Conservation (phyloP, 1,140 invertebrate species). For the Brachionus paranguensis region DNA sequence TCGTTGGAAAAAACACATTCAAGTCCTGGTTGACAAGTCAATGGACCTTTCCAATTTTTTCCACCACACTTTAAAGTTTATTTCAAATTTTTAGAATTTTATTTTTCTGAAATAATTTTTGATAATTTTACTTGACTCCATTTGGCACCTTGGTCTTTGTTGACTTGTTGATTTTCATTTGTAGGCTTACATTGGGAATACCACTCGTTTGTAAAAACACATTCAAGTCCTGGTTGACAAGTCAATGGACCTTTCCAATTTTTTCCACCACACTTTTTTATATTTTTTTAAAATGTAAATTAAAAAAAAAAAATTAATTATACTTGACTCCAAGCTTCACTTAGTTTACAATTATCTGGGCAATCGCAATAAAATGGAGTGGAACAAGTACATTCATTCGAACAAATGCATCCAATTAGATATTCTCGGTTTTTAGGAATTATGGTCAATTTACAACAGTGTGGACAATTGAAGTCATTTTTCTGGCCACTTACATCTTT, state of each 20-base stretch:
- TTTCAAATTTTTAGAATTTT: too few relatives aligned
- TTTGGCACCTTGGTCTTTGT: not conserved
- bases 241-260: not conserved
- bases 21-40: not conserved
- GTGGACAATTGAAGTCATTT: not conserved
- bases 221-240: not conserved
- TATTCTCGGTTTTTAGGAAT: not conserved
- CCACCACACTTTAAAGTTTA: too few relatives aligned
- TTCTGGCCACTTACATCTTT: not conserved
- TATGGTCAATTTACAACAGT: not conserved
- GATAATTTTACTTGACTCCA: not conserved
- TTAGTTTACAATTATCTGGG: not conserved
- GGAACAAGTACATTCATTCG: not conserved
- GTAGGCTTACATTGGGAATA: not conserved
- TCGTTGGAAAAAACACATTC: not conserved
- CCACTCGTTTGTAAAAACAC: not conserved
- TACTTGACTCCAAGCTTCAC: not conserved
- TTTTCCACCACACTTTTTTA: not conserved
- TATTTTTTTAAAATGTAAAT: not conserved
- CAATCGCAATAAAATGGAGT: not conserved
- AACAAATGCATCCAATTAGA: not conserved
- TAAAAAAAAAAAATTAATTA: too few relatives aligned
- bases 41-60: not conserved
- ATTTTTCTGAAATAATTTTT: not conserved
- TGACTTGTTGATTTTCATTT: not conserved